Evolutionary conservation across 2,797 vertebrate species (phyloP).

Genomic region (Chanos chanos): DNA sequence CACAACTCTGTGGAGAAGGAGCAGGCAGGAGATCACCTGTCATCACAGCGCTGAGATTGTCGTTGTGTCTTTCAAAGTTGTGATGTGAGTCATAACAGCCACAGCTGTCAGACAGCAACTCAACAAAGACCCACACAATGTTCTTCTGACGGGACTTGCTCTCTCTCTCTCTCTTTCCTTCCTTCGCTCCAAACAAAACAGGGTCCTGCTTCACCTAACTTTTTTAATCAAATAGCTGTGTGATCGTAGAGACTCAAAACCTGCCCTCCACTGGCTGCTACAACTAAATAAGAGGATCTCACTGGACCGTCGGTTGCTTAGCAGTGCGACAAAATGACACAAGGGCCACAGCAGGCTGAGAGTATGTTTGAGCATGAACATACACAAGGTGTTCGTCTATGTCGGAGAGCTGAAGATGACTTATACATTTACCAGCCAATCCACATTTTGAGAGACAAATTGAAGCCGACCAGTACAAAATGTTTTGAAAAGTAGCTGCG

Average conservation of each 20-base stretch:
- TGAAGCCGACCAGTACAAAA: too few species aligned
- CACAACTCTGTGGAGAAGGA: conserved; percentile 10
- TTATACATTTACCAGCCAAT: too few species aligned
- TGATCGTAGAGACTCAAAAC: too few species aligned
- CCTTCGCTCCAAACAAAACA: background rate
- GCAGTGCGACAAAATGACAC: background rate
- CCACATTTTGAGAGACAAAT: too few species aligned
- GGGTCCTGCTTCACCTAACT: background rate
- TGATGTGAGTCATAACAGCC: conserved; percentile 1
- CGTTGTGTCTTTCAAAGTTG: background rate
- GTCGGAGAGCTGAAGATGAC: too few species aligned
- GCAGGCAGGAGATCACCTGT: conserved; percentile 7
- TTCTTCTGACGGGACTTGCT: conserved; percentile 7
- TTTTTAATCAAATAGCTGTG: too few species aligned
- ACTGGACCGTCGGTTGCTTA: too few species aligned
- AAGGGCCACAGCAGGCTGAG: background rate
- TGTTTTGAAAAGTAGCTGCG: too few species aligned
- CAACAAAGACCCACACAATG: background rate
- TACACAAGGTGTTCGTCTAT: too few species aligned
- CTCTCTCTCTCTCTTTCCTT: conserved; percentile 9
- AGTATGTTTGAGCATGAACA: too few species aligned
- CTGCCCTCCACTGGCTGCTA: too few species aligned
- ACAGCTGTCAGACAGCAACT: conserved; percentile 1
- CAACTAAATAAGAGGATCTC: too few species aligned
- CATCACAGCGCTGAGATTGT: background rate